These are phyloP conservation scores for Horisme vitalbata DNA, from an alignment of 2,888 invertebrate species.

Conservation along the genomic window DNA sequence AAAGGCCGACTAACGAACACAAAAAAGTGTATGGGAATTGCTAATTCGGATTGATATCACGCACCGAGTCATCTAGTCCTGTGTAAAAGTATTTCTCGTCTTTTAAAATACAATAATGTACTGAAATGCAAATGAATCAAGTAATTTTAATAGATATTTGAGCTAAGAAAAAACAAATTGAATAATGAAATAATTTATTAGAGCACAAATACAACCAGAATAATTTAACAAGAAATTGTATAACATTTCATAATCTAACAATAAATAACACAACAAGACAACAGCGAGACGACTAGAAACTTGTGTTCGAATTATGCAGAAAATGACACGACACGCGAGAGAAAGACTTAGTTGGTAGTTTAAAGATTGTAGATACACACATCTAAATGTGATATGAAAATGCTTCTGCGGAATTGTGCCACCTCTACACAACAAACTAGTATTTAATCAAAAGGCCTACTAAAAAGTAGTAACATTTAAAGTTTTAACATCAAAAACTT, in stretches of 20 bases:
- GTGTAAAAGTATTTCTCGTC: no score
- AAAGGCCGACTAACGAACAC: no score
- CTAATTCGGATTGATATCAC: no score
- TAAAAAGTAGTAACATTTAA: constrained; percentile 20
- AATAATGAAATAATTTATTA: constrained; percentile 67
- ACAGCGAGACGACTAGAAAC: constrained; percentile 63
- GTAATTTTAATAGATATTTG: no score
- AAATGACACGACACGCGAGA: constrained; percentile 7
- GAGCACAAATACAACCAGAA: constrained; percentile 72
- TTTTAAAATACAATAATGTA: no score
- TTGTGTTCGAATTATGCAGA: constrained; percentile 25
- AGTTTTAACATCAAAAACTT: constrained; percentile 32
- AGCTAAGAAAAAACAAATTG: constrained; percentile 15
- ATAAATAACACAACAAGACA: constrained; percentile 63
- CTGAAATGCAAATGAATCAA: no score
- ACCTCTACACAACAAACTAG: constrained; percentile 8
- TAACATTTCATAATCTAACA: constrained; percentile 68
- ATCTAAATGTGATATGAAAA: background rate
- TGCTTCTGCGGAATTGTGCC: constrained; percentile 7
- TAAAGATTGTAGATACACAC: background rate
- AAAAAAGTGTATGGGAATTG: no score
- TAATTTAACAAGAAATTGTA: constrained; percentile 67
- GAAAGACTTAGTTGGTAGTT: background rate
- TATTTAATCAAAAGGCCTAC: constrained; percentile 5
- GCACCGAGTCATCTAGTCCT: no score